These are phyloP conservation scores for Linepithema humile DNA, from an alignment of 1,140 invertebrate species.

Conservation along the genomic window DNA sequence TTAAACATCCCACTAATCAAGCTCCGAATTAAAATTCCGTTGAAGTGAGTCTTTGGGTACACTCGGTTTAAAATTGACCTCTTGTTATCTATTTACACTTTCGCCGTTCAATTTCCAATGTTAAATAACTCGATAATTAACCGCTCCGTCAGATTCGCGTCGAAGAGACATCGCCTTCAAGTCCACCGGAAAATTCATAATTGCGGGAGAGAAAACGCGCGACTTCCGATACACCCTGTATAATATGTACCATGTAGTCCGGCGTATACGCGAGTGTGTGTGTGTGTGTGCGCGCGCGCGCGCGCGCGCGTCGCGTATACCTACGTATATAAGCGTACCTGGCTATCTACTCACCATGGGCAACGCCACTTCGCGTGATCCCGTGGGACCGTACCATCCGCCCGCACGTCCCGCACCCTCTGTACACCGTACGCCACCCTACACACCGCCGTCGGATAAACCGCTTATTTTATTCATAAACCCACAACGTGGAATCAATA, in stretches of 20 bases:
- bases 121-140: conserved; percentile 27
- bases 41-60: too few species aligned
- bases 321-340: conserved; percentile 36
- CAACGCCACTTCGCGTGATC: conserved; percentile 77
- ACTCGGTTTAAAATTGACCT: neutral
- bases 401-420: conserved; percentile 52
- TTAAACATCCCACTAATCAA: neutral
- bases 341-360: conserved; percentile 74
- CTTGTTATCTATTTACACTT: neutral
- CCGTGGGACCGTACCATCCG: conserved; percentile 67
- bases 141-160: neutral
- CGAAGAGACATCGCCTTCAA: neutral
- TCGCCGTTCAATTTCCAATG: neutral
- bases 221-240: conserved; percentile 40
- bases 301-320: neutral
- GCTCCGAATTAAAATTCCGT: neutral
- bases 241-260: conserved; percentile 24
- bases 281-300: too few species aligned
- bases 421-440: conserved; percentile 55
- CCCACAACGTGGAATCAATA: conserved; percentile 74
- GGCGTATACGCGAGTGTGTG: neutral
- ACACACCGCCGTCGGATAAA: conserved; percentile 68
- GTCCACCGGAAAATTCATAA: neutral
- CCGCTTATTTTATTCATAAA: conserved; percentile 78
- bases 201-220: conserved; percentile 16